A percentile compares a stretch with the other conserved stretches of the same genome.
These are phyloP conservation scores for Ranitomeya imitator DNA, from an alignment of 2,113 vertebrate genomes.

Conservation along the genomic window DNA sequence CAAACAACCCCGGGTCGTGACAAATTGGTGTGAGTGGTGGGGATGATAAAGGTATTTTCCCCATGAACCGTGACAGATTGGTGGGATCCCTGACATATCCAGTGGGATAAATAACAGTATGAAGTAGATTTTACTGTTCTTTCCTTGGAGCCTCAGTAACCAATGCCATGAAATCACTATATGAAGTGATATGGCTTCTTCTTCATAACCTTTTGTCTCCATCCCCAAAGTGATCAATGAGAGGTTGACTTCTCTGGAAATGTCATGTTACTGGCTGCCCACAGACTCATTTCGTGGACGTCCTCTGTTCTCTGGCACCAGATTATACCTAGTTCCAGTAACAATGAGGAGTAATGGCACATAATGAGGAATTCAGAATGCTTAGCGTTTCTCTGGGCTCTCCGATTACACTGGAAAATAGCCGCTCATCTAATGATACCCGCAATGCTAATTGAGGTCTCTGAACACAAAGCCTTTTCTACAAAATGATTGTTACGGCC, in stretches of 20 bases:
- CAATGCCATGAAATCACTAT: neutral
- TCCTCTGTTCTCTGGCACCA: conserved; percentile 9
- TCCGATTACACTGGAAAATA: conserved; percentile 18
- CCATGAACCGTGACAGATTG: too few relatives aligned
- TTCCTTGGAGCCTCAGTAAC: neutral
- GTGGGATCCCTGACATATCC: too few relatives aligned
- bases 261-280: conserved; percentile 6
- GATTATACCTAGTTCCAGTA: neutral
- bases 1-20: too few relatives aligned
- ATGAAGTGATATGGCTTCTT: neutral
- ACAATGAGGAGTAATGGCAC: neutral
- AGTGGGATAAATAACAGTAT: neutral
- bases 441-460: neutral
- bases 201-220: neutral
- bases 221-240: conserved; percentile 3
- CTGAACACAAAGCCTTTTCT: neutral
- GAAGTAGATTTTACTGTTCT: neutral
- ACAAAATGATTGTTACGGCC: neutral
- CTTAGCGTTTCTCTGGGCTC: neutral
- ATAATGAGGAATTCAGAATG: conserved; percentile 2
- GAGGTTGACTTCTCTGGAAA: conserved; percentile 16
- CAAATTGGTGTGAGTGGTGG: too few relatives aligned
- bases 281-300: neutral
- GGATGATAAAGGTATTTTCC: too few relatives aligned
- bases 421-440: neutral